Evolutionary conservation across 2,888 invertebrate species (phyloP), one percentile per base, ranked within the genome.

Genomic region (Tipula lateralis): DNA sequence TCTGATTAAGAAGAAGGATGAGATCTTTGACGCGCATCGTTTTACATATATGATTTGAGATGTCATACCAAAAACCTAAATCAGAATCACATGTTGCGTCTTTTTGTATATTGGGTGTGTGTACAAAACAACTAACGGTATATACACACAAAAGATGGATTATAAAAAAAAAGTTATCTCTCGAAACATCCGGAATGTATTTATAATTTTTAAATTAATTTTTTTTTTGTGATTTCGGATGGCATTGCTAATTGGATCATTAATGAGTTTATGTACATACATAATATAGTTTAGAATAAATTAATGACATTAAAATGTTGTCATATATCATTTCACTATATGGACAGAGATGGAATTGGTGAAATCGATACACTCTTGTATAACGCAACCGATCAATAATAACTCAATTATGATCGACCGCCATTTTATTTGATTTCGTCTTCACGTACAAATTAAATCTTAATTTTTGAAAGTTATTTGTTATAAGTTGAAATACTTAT

Each of bases 171-270:
- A 16, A 50, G 44, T 50, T 50, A 50, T 66, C 19, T 19, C 66
- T 24, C 66, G 19, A 66, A 66, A 66, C 66, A 66, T 66, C 66
- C 66, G 66, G 66, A 66, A 66, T 66, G 24, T 24, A 66, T 66
- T 66, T 66, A 66, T 66, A 66, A 66, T 66, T 66, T 66, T 66
- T 66, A 50, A 50, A 50, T 66, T 66, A 66, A 66, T 66, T 44
- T 44, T 50, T n/a, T 50, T 50, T 66, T 66, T 66, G 66, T 66
- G 66, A 66, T 66, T 24, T 66, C 66, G 66, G 66, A 66, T 66
- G 66, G 66, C 66, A 66, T 66, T 66, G 66, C 66, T 66, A 66
- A 66, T 66, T 66, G 66, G 66, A 66, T 66, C 66, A 66, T 66
- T 66, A 66, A 66, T 66, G 66, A 66, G 66, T 7, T 66, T 16